Base-by-base conservation (phyloP, 2,888 invertebrate genomes). In the Ernsta delagoae region DNA sequence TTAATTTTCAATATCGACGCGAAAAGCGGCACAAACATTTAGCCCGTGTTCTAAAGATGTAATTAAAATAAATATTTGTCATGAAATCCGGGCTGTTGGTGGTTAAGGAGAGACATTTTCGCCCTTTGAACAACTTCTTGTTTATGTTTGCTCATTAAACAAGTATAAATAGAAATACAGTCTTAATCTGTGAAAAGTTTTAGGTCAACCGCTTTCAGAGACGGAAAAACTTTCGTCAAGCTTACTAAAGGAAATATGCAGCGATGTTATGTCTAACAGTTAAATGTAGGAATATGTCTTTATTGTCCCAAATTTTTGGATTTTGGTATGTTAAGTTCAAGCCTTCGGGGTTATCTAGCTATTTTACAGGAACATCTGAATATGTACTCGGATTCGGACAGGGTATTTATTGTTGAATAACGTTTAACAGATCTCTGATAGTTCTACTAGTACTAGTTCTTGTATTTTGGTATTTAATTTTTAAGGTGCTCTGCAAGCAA, bases 31-130 rank as follows among this genome's bases (percentile, higher is more conserved):
- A 76, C 79, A 84, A 84, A 85, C 85, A 83, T 89, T 90, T 83
- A 86, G 86, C 83, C 85, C 79, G 77, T 4, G 79, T 85, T 86
- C 84, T 85, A 83, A 86, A 87, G 87, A 85, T 87, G 88, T 91
- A 91, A 92, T 91, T 92, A 91, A 91, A 91, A 91, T 91, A 92
- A 92, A 91, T 92, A 92, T 92, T 92, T 91, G 91, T 87, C 88
- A 84, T 85, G 82, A 88, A 91, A 92, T 90, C 90, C 86, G 88
- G 89, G 89, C 86, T 85, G 84, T 81, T n/a, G 80, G 89, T 81
- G 90, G 90, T 90, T 91, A 89, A 87, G 88, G 85, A 84, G 86
- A 89, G 89, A 89, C 89, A 87, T 91, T 90, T 83, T 83, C 84
- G 87, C 89, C 89, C 92, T 92, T 92, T 92, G 92, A 91, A 87